Evolutionary conservation across 1,140 invertebrate genomes (phyloP).

Genomic region (Achroia grisella): DNA sequence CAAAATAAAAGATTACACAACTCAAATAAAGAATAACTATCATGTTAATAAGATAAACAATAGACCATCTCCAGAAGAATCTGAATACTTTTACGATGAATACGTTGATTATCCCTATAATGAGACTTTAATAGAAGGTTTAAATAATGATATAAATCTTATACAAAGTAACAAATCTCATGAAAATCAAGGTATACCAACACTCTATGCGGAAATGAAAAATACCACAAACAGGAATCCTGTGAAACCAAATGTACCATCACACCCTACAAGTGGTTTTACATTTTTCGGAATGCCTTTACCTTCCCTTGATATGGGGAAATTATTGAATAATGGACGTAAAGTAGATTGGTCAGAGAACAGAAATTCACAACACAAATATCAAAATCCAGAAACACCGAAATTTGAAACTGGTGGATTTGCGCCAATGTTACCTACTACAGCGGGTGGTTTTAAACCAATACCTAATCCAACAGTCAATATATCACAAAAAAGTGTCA

Average conservation of each 20-base stretch:
- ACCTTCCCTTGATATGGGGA: constrained; percentile 81
- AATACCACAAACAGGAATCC: constrained; percentile 66
- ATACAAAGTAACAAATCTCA: constrained; percentile 52
- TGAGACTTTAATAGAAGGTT: constrained; percentile 65
- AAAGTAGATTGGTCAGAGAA: constrained; percentile 63
- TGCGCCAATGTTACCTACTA: constrained; percentile 79
- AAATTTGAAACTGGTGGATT: constrained; percentile 83
- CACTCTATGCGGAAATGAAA: constrained; percentile 77
- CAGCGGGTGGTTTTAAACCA: constrained; percentile 81
- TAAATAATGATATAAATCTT: constrained; percentile 41
- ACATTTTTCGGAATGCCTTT: constrained; percentile 90
- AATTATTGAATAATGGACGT: constrained; percentile 75
- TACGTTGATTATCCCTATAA: constrained; percentile 84
- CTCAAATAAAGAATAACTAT: constrained; percentile 54
- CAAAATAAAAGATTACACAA: constrained; percentile 65
- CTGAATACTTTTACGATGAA: constrained; percentile 87
- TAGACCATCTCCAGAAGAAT: constrained; percentile 78
- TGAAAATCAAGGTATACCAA: constrained; percentile 76
- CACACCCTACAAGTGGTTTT: constrained; percentile 73
- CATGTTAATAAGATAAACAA: constrained; percentile 56
- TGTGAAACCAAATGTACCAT: constrained; percentile 25
- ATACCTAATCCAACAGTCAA: constrained; percentile 74
- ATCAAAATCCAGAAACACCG: constrained; percentile 74
- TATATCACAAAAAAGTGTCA: constrained; percentile 17
- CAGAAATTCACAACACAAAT: constrained; percentile 52